Evolutionary conservation across 2,888 invertebrate species (phyloP), one percentile per base, ranked within the genome.

Genomic region (Argyresthia goedartella): DNA sequence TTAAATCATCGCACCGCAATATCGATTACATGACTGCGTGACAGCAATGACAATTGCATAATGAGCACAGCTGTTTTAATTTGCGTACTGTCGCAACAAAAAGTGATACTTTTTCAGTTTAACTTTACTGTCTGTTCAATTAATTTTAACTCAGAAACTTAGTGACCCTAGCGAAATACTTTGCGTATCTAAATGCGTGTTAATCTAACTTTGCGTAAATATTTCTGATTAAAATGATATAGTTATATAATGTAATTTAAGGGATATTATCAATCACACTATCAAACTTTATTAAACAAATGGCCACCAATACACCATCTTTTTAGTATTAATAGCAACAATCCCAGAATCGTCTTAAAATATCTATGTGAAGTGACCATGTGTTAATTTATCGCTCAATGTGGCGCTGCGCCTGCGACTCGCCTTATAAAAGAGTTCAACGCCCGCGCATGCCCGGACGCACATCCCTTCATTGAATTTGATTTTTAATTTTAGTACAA

Each of bases 21-120:
- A 63, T 59, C 64, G 63, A 68, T 73, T 67, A 65, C 68, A 81
- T 81, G 55, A 60, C 70, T 69, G 25, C 25, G 25, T 25, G 25
- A 25, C 25, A 25, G 66, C 73, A 74, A 69, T 75, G 77, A 74
- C 76, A 76, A 73, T 80, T 80, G 66, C 71, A 67, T 67, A 76
- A 81, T 44, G 14, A 44, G 44, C 16, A 44, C 16, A 10, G 14
- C 43, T 13, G 15, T 15, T n/a, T 16, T 15, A 15, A 4, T 16
- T 14, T 44, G 44, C 4, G 44, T 44, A 44, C 44, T 15, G 8
- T 15, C 3, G 44, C 44, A 14, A 15, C 16, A 44, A 44, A 44
- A 44, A 44, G 44, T 44, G 14, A 44, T 6, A 25, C 25, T 25
- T 25, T 25, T 25, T 25, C 25, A 25, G n/a, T n/a, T n/a, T n/a